Base-by-base conservation (phyloP, 2,113 vertebrate genomes). In the Sialia sialis region DNA sequence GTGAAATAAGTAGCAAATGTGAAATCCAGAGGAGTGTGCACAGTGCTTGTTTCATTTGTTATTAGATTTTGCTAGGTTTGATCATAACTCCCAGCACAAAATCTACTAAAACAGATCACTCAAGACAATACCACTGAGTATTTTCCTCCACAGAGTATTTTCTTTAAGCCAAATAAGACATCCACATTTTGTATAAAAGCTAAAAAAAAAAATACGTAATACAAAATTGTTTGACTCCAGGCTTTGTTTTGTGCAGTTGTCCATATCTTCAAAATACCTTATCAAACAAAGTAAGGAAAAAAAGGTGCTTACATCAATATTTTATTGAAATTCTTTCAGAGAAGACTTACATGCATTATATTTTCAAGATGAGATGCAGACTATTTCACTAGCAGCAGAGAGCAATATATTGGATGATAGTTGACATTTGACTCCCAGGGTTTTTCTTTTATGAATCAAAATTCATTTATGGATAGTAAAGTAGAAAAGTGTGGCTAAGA, bases 301-400 rank as follows among this genome's bases (percentile, higher is more conserved):
- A 56, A 95, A 96, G 80, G 76, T 94, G 96, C 93, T 90, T 93
- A 29, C 87, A 96, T 98, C 93, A 97, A 97, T 98, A 98, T 96
- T 97, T 96, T 97, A 98, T 96, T 97, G 96, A 97, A 97, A 97
- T 97, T 89, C 95, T 97, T 95, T 97, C 97, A 98, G 91, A 95
- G 73, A 79, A 96, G 91, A 95, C 94, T 89, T 77, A 95, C 81
- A 91, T 74, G 73, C 59, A 93, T 97, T 96, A 91, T 78, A 91
- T 95, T 96, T 95, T 94, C 95, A 93, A 97, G 90, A 97, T 94
- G 84, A 94, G 86, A 97, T 95, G 74, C 67, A 96, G 88, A 87
- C 63, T 90, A 93, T 96, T 96, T 97, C 94, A 96, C 96, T 87
- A 92, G 87, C 84, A 96, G 82, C 81, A 94, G 94, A 97, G 92